Conservation (phyloP, 2,113 vertebrate species). For the Anguilla rostrata region DNA sequence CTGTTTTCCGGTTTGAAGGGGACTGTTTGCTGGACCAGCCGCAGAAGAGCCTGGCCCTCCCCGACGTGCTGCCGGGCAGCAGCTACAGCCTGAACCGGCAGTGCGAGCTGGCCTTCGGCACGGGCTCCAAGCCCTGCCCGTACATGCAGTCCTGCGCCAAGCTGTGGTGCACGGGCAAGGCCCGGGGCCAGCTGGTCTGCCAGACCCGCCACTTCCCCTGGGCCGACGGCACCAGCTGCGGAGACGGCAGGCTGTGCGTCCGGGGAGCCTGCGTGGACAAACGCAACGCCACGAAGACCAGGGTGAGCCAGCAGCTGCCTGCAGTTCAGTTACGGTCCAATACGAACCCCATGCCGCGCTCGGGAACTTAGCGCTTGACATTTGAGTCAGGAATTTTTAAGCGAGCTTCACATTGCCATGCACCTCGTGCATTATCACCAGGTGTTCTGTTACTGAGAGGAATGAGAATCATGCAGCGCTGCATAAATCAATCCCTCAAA, state of each 20-base stretch:
- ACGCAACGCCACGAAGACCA: conserved; percentile 67
- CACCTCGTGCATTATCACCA: background rate
- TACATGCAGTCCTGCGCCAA: conserved; percentile 92
- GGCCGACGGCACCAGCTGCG: conserved; percentile 90
- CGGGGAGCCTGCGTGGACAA: conserved; percentile 81
- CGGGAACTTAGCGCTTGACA: background rate
- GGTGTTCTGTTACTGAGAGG: background rate
- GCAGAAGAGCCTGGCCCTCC: conserved; percentile 79
- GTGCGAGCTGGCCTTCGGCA: conserved; percentile 90
- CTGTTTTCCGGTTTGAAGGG: conserved; percentile 63
- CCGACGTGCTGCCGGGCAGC: conserved; percentile 76
- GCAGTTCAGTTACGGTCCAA: background rate
- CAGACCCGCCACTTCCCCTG: conserved; percentile 97
- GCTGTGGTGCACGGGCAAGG: conserved; percentile 94
- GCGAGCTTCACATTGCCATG: background rate
- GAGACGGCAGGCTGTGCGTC: conserved; percentile 81
- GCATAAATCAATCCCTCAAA: too few relatives aligned
- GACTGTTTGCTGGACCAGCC: conserved; percentile 93
- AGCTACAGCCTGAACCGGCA: conserved; percentile 87
- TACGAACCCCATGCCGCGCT: background rate
- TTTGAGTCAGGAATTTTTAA: background rate
- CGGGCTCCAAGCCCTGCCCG: conserved; percentile 89
- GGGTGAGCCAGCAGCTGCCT: conserved; percentile 66
- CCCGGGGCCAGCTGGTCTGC: conserved; percentile 87
- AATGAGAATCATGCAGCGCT: too few relatives aligned